Evolutionary conservation across 2,113 vertebrate species (phyloP).

Genomic region (Rana temporaria): DNA sequence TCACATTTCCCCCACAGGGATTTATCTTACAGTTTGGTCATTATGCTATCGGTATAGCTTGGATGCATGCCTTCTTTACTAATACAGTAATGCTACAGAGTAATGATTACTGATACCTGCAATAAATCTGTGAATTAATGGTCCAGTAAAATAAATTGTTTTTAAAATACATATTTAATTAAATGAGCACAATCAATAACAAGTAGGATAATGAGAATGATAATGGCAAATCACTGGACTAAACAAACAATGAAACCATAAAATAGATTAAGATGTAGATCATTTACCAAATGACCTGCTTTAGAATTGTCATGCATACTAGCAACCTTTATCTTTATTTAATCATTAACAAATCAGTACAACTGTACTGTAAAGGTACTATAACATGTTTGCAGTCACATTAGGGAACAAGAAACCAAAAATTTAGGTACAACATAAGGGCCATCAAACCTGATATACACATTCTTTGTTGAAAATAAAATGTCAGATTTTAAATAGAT

Average conservation of each 20-base stretch:
- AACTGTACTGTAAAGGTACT: background rate
- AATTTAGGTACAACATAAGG: no score
- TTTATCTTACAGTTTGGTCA: constrained; percentile 5
- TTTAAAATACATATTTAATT: constrained; percentile 57
- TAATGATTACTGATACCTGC: constrained; percentile 48
- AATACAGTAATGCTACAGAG: constrained; percentile 38
- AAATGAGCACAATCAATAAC: constrained; percentile 50
- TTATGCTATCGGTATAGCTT: constrained; percentile 21
- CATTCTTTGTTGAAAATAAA: no score
- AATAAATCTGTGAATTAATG: constrained; percentile 53
- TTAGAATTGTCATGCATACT: constrained; percentile 19
- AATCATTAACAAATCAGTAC: constrained; percentile 16
- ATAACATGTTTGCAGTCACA: background rate
- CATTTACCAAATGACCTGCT: constrained; percentile 35
- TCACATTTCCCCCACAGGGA: background rate
- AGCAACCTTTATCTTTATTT: constrained; percentile 14
- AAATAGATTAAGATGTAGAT: constrained; percentile 37
- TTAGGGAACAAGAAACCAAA: background rate
- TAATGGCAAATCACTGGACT: constrained; percentile 52
- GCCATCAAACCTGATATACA: no score
- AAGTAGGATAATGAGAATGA: constrained; percentile 22
- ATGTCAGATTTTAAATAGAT: no score
- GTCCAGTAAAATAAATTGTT: constrained; percentile 48
- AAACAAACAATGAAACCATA: constrained; percentile 49
- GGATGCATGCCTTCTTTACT: constrained; percentile 44